Evolutionary conservation across 2,113 vertebrate species (phyloP).

Genomic region (Ondatra zibethicus): DNA sequence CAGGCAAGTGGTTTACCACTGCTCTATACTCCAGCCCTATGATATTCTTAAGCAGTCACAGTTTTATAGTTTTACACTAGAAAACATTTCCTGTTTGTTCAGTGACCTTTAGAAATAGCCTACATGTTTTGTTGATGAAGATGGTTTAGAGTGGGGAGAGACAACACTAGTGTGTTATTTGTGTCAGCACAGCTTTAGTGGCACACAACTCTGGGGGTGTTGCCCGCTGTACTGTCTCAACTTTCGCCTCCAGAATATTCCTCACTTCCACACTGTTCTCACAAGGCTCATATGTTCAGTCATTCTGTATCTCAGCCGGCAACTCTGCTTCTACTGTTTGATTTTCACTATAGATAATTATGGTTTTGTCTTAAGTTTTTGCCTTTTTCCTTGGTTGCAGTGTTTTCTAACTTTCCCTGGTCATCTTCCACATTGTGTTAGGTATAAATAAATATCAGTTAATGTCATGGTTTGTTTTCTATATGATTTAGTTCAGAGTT

Average conservation of each 20-base stretch:
- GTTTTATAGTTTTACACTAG: slow-evolving; percentile 30
- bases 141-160: background rate
- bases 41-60: background rate
- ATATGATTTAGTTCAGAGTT: background rate
- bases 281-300: background rate
- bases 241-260: background rate
- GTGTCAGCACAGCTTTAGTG: slow-evolving; percentile 12
- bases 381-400: background rate
- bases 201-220: background rate
- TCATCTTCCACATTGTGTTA: background rate
- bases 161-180: background rate
- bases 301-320: background rate
- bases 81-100: slow-evolving; percentile 11
- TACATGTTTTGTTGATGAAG: slow-evolving; percentile 7
- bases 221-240: background rate
- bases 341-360: slow-evolving; percentile 17
- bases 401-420: background rate
- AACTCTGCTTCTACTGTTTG: background rate
- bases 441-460: slow-evolving; percentile 42
- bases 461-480: slow-evolving; percentile 26
- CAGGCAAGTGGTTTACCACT: background rate
- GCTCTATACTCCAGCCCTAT: too few relatives aligned
- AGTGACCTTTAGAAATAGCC: slow-evolving; percentile 8
- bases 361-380: background rate
- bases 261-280: slow-evolving; percentile 3